Evolutionary conservation across 2,888 invertebrate species (phyloP).

Genomic region (Geotrupes spiniger): DNA sequence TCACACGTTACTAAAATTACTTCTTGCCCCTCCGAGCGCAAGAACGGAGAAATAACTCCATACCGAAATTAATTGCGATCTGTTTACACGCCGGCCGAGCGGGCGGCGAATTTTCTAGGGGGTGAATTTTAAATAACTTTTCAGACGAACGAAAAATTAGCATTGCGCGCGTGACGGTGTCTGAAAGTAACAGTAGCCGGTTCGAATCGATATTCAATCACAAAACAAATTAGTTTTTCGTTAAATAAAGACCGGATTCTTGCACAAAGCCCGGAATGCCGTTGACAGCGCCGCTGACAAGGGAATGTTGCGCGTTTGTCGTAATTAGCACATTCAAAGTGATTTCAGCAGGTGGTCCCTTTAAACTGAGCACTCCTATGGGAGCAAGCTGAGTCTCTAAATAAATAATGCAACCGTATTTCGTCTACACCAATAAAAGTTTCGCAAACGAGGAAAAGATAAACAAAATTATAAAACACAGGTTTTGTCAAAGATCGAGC

Average conservation of each 20-base stretch:
- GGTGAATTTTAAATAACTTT: slow-evolving; percentile 9
- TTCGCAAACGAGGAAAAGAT: too few species aligned
- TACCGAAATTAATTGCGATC: slow-evolving; percentile 20
- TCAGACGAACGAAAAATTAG: background rate
- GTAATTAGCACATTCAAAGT: slow-evolving; percentile 35
- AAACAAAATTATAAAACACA: too few species aligned
- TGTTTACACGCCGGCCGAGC: slow-evolving; percentile 12
- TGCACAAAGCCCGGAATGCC: slow-evolving; percentile 30
- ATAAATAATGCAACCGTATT: slow-evolving; percentile 24
- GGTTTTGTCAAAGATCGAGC: too few species aligned
- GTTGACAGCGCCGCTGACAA: slow-evolving; percentile 25
- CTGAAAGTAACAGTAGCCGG: slow-evolving; percentile 21
- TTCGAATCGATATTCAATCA: slow-evolving; percentile 40
- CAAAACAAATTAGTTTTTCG: slow-evolving; percentile 42
- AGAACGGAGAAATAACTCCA: slow-evolving; percentile 5
- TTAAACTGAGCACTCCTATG: slow-evolving; percentile 1
- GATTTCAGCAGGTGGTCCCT: slow-evolving; percentile 30
- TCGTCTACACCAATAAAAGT: slow-evolving; percentile 23
- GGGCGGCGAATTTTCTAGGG: background rate
- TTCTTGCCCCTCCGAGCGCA: background rate
- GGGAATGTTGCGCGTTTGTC: slow-evolving; percentile 29
- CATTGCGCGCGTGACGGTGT: slow-evolving; percentile 8
- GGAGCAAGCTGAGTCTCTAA: slow-evolving; percentile 15
- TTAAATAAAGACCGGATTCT: slow-evolving; percentile 38
- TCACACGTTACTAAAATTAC: background rate